phyloP scores from a whole-genome alignment of 2,113 vertebrate species.

The Plotosus lineatus region DNA sequence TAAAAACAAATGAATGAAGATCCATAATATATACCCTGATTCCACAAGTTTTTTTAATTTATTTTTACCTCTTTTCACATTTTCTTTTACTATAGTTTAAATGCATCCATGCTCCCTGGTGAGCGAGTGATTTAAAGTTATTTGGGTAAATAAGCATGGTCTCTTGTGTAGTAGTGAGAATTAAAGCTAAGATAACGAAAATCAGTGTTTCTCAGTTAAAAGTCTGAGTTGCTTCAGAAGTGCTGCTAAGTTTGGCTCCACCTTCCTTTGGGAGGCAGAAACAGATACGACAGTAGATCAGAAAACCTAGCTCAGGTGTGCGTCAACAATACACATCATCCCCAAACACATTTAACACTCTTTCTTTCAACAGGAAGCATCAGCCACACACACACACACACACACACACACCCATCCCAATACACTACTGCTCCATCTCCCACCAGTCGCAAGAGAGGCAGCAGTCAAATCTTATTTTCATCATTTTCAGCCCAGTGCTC shows the following conservation, averaged over 20 bases:
- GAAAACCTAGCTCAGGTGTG: constrained; percentile 28
- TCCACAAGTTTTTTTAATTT: too few species aligned
- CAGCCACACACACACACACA: too few species aligned
- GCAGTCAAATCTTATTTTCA: constrained; percentile 43
- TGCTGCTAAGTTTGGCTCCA: constrained; percentile 16
- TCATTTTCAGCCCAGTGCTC: constrained; percentile 43
- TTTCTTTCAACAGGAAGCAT: constrained; percentile 25
- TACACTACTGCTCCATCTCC: constrained; percentile 4
- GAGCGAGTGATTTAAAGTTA: constrained; percentile 10
- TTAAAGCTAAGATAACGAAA: constrained; percentile 13
- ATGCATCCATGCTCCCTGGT: background rate
- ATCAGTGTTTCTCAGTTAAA: background rate
- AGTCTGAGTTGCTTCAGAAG: background rate
- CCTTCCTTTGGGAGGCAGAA: constrained; percentile 19
- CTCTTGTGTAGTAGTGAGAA: constrained; percentile 13
- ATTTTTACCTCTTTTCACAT: too few species aligned
- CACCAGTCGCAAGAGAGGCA: constrained; percentile 25
- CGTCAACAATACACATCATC: constrained; percentile 7
- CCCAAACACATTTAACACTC: constrained; percentile 38
- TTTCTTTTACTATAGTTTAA: too few species aligned
- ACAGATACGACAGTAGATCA: constrained; percentile 26
- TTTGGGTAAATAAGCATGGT: constrained; percentile 26
- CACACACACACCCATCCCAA: constrained; percentile 16
- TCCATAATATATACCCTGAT: too few species aligned
- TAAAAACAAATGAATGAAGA: too few species aligned